Base-by-base conservation (phyloP, 2,888 invertebrate genomes). In the Hoplodrina blanda region DNA sequence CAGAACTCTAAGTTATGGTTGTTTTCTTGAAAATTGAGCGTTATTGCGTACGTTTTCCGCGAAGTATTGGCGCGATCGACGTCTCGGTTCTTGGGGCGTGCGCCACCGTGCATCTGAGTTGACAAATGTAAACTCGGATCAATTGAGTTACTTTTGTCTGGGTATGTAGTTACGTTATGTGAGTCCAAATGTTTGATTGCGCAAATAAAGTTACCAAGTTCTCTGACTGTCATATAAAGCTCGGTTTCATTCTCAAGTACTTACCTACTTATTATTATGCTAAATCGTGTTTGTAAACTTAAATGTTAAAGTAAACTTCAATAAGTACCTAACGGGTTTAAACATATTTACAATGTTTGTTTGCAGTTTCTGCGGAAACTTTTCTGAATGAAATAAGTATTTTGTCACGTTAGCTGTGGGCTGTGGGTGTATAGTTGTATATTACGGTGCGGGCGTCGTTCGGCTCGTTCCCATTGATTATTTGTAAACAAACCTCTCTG, bases 1-100 rank as follows among this genome's bases (percentile, higher is more conserved):
- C 93, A 93, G 87, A 88, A 92, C 93, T 93, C 92, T 94, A 93
- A 95, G 92, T 95, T 95, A 95, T 95, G 76, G 94, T 93, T 95
- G 95, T 95, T 95, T 95, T 94, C 94, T 93, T 78, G 90, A 94
- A 94, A 95, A 95, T 95, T 94, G 94, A 95, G 92, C 92, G 92
- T 93, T 94, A 94, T 94, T 94, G 94, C 94, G 91, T 94, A 91
- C 88, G 90, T 89, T 91, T 88, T 86, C 90, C 87, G 88, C 78
- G 82, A 85, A 83, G 90, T 90, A 90, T 91, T 90, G 87, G 85
- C 81, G 83, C 72, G 81, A 82, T 85, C 81, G 82, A 80, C 80
- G 84, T 84, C 71, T 82, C 70, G 74, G 80, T 73, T 84, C 77
- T 80, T 69, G 80, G 82, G 71, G 67, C 76, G 81, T 76, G 65